A percentile compares a stretch with the other conserved stretches of the same genome.
Conservation (phyloP, 2,797 vertebrate species). For the Gallinago nigripennis region DNA sequence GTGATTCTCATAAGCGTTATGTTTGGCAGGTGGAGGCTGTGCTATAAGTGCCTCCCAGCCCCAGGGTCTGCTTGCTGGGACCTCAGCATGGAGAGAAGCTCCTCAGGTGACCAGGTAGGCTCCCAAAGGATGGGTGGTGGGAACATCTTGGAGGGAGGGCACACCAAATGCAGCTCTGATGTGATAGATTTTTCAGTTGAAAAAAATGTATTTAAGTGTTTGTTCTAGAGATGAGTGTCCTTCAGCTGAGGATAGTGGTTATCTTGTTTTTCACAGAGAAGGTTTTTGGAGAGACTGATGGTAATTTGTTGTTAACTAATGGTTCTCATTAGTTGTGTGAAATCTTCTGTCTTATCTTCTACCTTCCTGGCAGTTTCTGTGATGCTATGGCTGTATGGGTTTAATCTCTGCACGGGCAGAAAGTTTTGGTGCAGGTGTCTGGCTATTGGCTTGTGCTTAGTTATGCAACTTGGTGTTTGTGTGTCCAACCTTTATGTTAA, state of each 20-base stretch:
- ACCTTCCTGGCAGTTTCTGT: fast-evolving
- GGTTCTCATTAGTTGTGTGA: not conserved
- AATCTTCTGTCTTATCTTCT: not conserved
- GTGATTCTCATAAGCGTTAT: not conserved
- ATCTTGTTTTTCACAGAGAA: not conserved
- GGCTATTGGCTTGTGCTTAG: not conserved
- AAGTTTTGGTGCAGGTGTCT: not conserved
- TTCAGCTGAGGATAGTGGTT: not conserved
- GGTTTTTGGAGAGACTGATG: not conserved
- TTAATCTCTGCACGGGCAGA: fast-evolving
- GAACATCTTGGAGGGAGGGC: fast-evolving
- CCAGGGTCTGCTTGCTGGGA: fast-evolving
- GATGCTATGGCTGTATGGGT: fast-evolving
- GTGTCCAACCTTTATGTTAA: fast-evolving
- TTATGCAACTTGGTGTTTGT: not conserved
- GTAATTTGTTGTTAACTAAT: fast-evolving
- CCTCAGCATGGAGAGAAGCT: fast-evolving
- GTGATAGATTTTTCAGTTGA: not conserved
- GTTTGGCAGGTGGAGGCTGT: not conserved
- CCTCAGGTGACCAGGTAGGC: fast-evolving
- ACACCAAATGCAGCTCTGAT: fast-evolving
- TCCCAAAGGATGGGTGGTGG: fast-evolving
- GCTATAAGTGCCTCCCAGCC: not conserved
- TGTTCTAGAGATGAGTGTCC: fast-evolving
- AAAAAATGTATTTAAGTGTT: fast-evolving